These are phyloP conservation scores for Aphis craccivora DNA, from an alignment of 1,140 invertebrate genomes.

Conservation along the genomic window DNA sequence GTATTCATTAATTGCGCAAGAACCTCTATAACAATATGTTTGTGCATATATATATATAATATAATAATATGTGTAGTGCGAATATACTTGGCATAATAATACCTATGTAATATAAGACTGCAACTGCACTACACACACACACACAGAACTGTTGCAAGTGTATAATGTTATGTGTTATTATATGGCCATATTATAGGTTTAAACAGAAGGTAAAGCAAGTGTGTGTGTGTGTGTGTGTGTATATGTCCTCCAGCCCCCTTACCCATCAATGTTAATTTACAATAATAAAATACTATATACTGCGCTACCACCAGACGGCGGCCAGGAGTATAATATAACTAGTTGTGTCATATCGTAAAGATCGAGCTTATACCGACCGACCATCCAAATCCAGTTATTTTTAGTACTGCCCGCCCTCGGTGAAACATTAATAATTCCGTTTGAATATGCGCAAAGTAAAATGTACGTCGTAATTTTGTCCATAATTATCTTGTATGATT, in stretches of 20 bases:
- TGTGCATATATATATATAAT: too few species aligned
- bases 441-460: not conserved
- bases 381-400: constrained; percentile 14
- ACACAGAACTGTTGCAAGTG: not conserved
- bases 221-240: not conserved
- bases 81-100: too few species aligned
- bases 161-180: not conserved
- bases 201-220: not conserved
- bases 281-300: not conserved
- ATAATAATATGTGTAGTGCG: too few species aligned
- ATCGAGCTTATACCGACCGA: not conserved
- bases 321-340: not conserved
- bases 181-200: not conserved
- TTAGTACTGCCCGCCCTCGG: not conserved
- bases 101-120: too few species aligned
- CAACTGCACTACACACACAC: too few species aligned
- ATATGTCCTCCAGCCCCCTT: not conserved
- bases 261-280: not conserved
- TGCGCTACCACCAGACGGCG: not conserved
- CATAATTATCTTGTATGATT: constrained; percentile 1
- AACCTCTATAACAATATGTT: not conserved
- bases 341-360: constrained; percentile 2
- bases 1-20: not conserved
- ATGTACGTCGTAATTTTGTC: constrained; percentile 18
- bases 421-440: constrained; percentile 26